Conservation (phyloP, 2,888 invertebrate genomes). For the Xanthostigma xanthostigma region DNA sequence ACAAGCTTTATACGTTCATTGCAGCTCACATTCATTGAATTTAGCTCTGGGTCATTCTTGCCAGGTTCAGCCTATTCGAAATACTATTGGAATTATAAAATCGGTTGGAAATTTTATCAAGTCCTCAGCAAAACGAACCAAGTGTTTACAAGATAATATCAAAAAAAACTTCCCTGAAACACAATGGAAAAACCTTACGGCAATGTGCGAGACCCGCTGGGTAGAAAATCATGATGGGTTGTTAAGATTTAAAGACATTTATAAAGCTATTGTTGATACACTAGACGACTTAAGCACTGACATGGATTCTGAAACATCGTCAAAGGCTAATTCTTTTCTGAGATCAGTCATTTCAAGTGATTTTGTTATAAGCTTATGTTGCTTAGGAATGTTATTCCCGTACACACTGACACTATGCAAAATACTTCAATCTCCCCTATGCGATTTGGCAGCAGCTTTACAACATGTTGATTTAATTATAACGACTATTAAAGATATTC, state of each 20-base stretch:
- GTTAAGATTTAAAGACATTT: conserved; percentile 9
- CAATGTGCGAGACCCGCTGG: conserved; percentile 6
- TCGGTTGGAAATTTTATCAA: conserved; percentile 6
- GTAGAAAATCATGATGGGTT: conserved; percentile 9
- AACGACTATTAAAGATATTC: neutral
- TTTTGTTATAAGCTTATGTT: conserved; percentile 5
- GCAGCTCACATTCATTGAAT: conserved; percentile 11
- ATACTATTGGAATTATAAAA: conserved; percentile 9
- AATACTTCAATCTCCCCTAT: conserved; percentile 7
- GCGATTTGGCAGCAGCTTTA: conserved; percentile 3
- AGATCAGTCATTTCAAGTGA: too few relatives aligned
- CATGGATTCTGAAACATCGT: conserved; percentile 11
- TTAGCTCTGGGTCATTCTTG: conserved; percentile 10
- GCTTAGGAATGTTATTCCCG: conserved; percentile 1
- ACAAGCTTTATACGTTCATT: conserved; percentile 10
- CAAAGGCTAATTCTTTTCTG: neutral
- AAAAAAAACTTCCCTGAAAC: conserved; percentile 5
- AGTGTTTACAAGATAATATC: conserved; percentile 5
- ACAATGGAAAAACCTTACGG: conserved; percentile 9
- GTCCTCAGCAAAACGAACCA: conserved; percentile 1
- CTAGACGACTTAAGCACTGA: conserved; percentile 9
- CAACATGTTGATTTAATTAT: neutral
- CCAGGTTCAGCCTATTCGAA: conserved; percentile 7
- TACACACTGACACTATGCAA: conserved; percentile 5
- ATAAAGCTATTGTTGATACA: conserved; percentile 9